These are phyloP conservation scores for Potorous gilbertii DNA, from an alignment of 2,797 vertebrate species.

Conservation along the genomic window DNA sequence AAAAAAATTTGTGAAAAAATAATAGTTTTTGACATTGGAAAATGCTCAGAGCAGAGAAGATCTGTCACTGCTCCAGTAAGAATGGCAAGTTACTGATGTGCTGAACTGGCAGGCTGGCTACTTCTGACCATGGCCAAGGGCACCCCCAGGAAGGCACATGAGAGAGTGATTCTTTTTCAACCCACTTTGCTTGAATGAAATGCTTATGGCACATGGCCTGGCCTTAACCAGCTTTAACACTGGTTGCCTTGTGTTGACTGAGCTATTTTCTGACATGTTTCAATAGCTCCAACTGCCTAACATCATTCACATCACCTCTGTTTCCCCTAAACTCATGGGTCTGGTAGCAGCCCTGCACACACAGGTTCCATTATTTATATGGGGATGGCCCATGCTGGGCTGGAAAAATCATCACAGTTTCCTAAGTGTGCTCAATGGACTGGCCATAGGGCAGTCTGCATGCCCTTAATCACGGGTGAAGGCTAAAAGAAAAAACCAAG, in stretches of 20 bases:
- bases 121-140: neutral
- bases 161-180: neutral
- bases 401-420: neutral
- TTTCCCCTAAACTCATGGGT: neutral
- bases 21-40: neutral
- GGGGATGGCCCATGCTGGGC: neutral
- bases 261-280: neutral
- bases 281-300: neutral
- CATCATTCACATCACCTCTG: neutral
- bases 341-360: neutral
- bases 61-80: accelerated
- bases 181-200: neutral
- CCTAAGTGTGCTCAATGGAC: neutral
- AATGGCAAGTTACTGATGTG: neutral
- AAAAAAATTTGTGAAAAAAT: neutral
- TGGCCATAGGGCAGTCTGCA: accelerated
- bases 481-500: neutral
- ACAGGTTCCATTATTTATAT: neutral
- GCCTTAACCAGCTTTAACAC: neutral
- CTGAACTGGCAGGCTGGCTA: accelerated
- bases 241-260: too few relatives aligned
- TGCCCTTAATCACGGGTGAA: accelerated
- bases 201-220: neutral
- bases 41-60: neutral
- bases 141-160: accelerated